Evolutionary conservation across 2,113 vertebrate species (phyloP), one percentile per base, ranked within the genome.

Genomic region (Zapus hudsonius): DNA sequence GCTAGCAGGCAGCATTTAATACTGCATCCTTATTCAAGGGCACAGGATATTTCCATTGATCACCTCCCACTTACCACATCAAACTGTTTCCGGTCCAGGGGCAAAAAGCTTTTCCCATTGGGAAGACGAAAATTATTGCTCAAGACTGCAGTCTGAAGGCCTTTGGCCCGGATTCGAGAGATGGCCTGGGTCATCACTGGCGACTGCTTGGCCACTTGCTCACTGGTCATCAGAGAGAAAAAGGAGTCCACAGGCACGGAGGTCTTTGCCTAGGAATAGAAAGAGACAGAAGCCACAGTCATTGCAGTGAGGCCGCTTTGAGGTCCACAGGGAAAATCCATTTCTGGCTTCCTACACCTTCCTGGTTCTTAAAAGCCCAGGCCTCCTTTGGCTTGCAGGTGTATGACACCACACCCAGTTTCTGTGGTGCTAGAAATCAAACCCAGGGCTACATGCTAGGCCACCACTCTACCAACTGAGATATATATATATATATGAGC

Each of bases 121-220:
- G 92, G 76, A 87, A 98, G 93, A 83, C 94, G 97, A 92, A 98
- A 98, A 91, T 69, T 98, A 96, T 98, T 98, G 92, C 97, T 98
- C 42, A 99, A 97, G 74, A 99, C 94, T 66, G 98, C 98, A 16
- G 98, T 98, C 95, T 97, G 98, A 1, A 99, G 97, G 15, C 98
- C 98, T 92, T 97, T 96, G 0, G 97, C 97, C 38, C 96, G 96
- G 90, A 98, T 98, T 91, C 97, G 97, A 93, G 93, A 90, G 61
- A 98, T 96, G 23, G 98, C 98, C 92, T 98, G 98, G 29, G 98
- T 98, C 98, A 99, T 98, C 76, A 96, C 90, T 15, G 98, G 97
- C 69, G 98, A 96, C 95, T 98, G 98, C 94, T 95, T 97, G 2
- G 79, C 93, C 96, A 97, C 95, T 94, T 89, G 92, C 0, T 91